These are phyloP conservation scores for Lophius piscatorius DNA, from an alignment of 2,113 vertebrate species.

Conservation along the genomic window DNA sequence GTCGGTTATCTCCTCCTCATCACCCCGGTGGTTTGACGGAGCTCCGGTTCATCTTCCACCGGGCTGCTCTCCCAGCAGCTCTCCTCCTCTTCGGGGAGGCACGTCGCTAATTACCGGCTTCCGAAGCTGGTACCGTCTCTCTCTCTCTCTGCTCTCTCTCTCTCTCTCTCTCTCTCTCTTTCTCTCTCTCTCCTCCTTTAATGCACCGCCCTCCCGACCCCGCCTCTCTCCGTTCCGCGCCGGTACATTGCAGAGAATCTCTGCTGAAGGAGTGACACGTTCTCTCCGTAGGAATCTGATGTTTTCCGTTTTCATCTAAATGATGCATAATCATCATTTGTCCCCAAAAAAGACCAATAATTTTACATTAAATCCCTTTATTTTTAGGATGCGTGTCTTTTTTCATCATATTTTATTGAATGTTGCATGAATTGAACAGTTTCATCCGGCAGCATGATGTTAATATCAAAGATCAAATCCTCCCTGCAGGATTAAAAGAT, in stretches of 20 bases:
- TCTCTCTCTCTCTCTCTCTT: background rate
- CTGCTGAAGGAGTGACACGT: no score
- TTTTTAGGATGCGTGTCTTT: no score
- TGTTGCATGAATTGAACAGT: no score
- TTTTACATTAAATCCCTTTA: no score
- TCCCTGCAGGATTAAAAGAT: no score
- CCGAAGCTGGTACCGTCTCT: constrained; percentile 20
- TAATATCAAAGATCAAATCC: no score
- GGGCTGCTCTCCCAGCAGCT: constrained; percentile 28
- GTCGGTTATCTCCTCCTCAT: constrained; percentile 28
- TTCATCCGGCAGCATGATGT: no score
- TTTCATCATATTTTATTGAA: no score
- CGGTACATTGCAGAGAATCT: constrained; percentile 63
- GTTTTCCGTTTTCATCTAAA: no score
- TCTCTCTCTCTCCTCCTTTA: background rate
- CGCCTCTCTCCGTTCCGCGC: constrained; percentile 35
- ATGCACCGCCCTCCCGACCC: constrained; percentile 35
- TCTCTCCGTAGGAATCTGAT: no score
- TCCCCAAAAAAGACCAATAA: no score
- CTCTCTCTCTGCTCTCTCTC: background rate
- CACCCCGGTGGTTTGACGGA: constrained; percentile 28
- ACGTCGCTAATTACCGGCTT: constrained; percentile 53
- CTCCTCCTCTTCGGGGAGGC: constrained; percentile 8
- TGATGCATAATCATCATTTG: no score
- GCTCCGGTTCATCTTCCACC: constrained; percentile 18